Evolutionary conservation across 1,140 invertebrate species (phyloP).

Genomic region (Lasioglossum albipes): DNA sequence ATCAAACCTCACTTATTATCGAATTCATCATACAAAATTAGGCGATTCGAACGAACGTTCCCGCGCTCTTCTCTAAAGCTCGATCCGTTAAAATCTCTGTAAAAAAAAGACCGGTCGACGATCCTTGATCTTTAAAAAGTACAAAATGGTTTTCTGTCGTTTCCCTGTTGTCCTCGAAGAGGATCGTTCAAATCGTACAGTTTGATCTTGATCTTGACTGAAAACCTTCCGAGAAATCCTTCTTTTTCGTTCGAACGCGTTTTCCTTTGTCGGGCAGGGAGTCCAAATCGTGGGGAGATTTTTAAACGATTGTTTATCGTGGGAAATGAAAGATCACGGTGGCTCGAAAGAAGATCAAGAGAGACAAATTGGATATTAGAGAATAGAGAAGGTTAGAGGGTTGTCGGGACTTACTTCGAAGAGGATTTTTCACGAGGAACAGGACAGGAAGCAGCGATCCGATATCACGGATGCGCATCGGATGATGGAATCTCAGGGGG

Average conservation of each 20-base stretch:
- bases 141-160: background rate
- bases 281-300: background rate
- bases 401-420: background rate
- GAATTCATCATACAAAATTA: constrained; percentile 31
- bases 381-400: background rate
- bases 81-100: background rate
- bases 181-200: too few species aligned
- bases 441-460: background rate
- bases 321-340: too few species aligned
- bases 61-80: background rate
- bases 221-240: background rate
- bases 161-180: too few species aligned
- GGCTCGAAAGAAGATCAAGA: background rate
- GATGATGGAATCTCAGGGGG: constrained; percentile 6
- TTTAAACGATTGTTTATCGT: too few species aligned
- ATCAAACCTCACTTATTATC: constrained; percentile 25
- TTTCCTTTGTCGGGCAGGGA: background rate
- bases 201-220: background rate
- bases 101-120: background rate
- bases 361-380: background rate
- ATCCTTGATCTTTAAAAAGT: background rate
- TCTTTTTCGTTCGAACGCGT: too few species aligned
- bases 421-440: background rate
- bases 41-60: constrained; percentile 6
- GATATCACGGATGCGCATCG: background rate